Percentiles rank a stretch among this genome's conserved stretches.
These are phyloP conservation scores for Pogonophryne albipinna DNA, from an alignment of 2,797 vertebrate species.

Conservation along the genomic window DNA sequence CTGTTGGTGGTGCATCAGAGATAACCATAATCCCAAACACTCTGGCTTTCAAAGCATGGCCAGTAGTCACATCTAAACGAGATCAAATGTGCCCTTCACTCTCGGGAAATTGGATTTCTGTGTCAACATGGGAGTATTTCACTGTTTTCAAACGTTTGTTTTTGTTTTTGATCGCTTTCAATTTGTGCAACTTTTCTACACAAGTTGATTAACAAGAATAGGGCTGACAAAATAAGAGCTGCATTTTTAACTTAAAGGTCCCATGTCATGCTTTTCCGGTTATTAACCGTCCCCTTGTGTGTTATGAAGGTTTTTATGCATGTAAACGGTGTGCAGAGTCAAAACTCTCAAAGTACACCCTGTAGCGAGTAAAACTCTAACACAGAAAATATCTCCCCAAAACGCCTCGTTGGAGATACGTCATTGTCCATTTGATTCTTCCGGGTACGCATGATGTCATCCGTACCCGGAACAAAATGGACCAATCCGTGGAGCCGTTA, in stretches of 20 bases:
- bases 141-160: constrained; percentile 23
- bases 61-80: constrained; percentile 62
- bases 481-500: too few relatives aligned
- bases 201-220: constrained; percentile 21
- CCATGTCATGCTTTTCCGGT: too few relatives aligned
- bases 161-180: constrained; percentile 10
- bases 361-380: too few relatives aligned
- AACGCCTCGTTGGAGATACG: too few relatives aligned
- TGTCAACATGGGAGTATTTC: constrained; percentile 48
- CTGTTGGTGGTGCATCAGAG: constrained; percentile 62
- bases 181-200: constrained; percentile 37
- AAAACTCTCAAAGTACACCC: too few relatives aligned
- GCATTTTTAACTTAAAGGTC: constrained; percentile 39
- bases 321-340: too few relatives aligned
- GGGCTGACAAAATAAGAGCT: constrained; percentile 31
- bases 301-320: too few relatives aligned
- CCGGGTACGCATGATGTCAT: too few relatives aligned
- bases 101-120: constrained; percentile 56
- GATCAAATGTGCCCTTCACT: constrained; percentile 71
- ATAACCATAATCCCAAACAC: constrained; percentile 67
- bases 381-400: too few relatives aligned
- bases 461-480: too few relatives aligned
- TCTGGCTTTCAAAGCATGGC: constrained; percentile 53
- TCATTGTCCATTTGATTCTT: too few relatives aligned
- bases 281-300: too few relatives aligned